phyloP scores from a whole-genome alignment of 2,113 vertebrate species.

The Hemibagrus wyckioides region DNA sequence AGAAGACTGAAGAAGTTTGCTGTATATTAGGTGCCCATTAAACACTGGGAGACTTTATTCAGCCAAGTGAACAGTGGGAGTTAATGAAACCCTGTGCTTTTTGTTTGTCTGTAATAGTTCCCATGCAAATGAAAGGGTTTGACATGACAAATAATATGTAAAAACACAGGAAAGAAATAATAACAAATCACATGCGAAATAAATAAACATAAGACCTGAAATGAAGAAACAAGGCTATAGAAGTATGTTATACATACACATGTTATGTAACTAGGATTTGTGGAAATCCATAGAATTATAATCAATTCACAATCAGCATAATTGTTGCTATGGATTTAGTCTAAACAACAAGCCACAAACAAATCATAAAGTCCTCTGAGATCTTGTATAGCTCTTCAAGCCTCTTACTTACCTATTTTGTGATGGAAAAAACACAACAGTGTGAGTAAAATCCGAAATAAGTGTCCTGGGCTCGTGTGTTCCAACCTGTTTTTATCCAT shows the following conservation, averaged over 20 bases:
- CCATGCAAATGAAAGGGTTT: not conserved
- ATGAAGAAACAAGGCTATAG: not conserved
- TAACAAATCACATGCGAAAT: not conserved
- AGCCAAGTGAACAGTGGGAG: not conserved
- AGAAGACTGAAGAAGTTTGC: not conserved
- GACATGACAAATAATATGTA: not conserved
- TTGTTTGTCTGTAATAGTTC: not conserved
- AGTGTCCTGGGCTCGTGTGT: conserved; percentile 52
- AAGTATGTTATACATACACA: not conserved
- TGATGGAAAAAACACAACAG: conserved; percentile 41
- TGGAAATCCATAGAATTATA: too few relatives aligned
- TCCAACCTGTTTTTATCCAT: conserved; percentile 35
- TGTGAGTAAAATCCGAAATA: conserved; percentile 56
- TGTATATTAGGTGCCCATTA: not conserved
- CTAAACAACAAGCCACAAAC: not conserved
- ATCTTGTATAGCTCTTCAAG: not conserved
- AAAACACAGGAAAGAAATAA: not conserved
- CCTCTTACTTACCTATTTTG: not conserved
- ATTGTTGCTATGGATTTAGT: not conserved
- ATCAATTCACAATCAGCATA: not conserved
- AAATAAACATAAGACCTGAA: not conserved
- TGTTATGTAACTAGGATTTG: not conserved
- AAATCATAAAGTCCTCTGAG: not conserved
- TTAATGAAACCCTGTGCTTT: conserved; percentile 1
- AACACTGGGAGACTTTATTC: not conserved